Conservation (phyloP, 1,140 invertebrate genomes). For the Xylocopa sonorina region DNA sequence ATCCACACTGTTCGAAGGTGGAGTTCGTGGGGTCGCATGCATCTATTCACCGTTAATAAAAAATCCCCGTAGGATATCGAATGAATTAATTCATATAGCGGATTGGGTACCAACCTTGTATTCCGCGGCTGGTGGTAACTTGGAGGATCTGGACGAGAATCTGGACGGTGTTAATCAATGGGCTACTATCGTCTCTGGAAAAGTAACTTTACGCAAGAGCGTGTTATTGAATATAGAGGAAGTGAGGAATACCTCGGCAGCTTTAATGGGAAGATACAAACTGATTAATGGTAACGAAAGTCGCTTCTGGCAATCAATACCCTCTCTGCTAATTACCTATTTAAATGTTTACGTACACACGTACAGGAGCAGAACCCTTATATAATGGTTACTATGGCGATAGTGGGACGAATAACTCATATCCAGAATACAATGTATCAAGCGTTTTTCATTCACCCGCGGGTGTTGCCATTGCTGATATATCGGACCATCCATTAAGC, state of each 20-base stretch:
- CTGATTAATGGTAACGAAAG: constrained; percentile 67
- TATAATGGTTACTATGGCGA: constrained; percentile 67
- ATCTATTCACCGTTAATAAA: constrained; percentile 82
- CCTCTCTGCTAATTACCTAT: background rate
- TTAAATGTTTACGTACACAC: background rate
- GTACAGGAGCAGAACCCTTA: background rate
- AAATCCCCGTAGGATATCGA: constrained; percentile 81
- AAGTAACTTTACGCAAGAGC: constrained; percentile 32
- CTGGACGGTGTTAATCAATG: constrained; percentile 82
- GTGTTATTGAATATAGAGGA: constrained; percentile 75
- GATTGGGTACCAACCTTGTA: constrained; percentile 90
- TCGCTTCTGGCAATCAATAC: background rate
- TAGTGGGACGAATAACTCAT: constrained; percentile 52
- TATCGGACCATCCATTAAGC: background rate
- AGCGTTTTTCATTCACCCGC: constrained; percentile 62
- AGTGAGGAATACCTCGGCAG: constrained; percentile 42
- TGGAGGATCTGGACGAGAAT: constrained; percentile 61
- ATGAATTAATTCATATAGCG: constrained; percentile 86
- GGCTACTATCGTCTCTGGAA: constrained; percentile 69
- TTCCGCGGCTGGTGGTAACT: constrained; percentile 81
- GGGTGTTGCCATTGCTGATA: constrained; percentile 60
- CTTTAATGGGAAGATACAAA: constrained; percentile 70
- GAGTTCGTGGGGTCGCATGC: constrained; percentile 85
- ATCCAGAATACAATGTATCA: constrained; percentile 64
- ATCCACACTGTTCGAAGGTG: constrained; percentile 85